Evolutionary conservation across 1,140 invertebrate species (phyloP).

Genomic region (Hypsibius dujardini): DNA sequence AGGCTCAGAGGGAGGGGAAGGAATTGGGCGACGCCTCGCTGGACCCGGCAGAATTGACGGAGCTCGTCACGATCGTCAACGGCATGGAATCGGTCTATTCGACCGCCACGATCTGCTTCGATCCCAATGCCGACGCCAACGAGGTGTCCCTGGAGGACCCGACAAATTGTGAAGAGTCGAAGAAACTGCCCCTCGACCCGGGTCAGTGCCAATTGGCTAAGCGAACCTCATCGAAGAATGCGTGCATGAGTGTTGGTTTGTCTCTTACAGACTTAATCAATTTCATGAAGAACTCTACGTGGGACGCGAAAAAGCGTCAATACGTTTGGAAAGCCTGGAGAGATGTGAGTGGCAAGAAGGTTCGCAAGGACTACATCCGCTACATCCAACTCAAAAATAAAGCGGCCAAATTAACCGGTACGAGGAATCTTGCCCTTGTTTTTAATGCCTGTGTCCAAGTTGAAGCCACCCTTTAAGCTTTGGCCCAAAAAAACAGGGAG

Average conservation of each 20-base stretch:
- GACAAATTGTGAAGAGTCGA: not conserved
- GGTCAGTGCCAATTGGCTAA: not conserved
- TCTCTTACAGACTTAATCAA: constrained; percentile 2
- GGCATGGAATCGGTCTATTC: constrained; percentile 60
- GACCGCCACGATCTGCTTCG: constrained; percentile 57
- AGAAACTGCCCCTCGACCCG: not conserved
- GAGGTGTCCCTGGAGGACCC: too few species aligned
- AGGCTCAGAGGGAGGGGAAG: not conserved
- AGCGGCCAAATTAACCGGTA: constrained; percentile 28
- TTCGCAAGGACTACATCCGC: constrained; percentile 27
- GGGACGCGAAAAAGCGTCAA: not conserved
- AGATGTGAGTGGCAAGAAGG: constrained; percentile 28
- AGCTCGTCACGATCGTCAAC: not conserved
- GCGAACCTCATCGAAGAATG: too few species aligned
- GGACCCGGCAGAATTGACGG: not conserved
- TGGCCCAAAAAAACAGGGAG: too few species aligned
- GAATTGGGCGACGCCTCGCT: not conserved
- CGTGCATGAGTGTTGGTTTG: too few species aligned
- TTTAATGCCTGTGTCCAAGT: too few species aligned
- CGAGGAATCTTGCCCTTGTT: too few species aligned
- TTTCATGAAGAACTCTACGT: not conserved
- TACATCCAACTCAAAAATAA: constrained; percentile 30
- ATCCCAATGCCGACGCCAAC: constrained; percentile 26
- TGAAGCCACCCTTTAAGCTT: too few species aligned
- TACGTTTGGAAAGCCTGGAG: constrained; percentile 30